Evolutionary conservation across 1,140 invertebrate genomes (phyloP), one percentile per base, ranked within the genome.

Genomic region (Colletes latitarsis): DNA sequence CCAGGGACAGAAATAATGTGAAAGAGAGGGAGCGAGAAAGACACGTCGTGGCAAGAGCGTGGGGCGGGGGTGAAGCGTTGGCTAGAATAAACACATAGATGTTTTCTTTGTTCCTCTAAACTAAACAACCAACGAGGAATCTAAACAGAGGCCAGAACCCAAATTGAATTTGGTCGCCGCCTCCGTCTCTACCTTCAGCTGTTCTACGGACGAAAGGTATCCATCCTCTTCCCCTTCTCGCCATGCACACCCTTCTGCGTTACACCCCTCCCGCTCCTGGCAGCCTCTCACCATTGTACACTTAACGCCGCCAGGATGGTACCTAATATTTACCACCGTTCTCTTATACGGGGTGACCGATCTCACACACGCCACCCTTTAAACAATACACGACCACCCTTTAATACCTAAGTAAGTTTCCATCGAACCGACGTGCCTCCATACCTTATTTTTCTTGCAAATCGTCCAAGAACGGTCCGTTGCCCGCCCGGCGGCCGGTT

Each of bases 91-190:
- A 94, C 94, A 94, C 94, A 93, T 93, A 92, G 93, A 93, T 94
- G 94, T 94, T 94, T 94, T 94, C 94, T 94, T 94, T 94, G 94
- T 94, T 94, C 93, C 92, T 94, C 94, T 94, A 94, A 94, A 94
- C 94, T 94, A 94, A 94, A 94, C 94, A 94, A 93, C 93, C 93
- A 92, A 91, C 93, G 93, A 94, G 92, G 93, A 94, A 94, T 94
- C 94, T 94, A 94, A 94, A 94, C 94, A 94, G 91, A 91, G 91
- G 92, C 92, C 91, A 92, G 93, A 93, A 92, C 92, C 93, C 91
- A 94, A 94, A 94, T 94, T 94, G 92, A 94, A 94, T 94, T 94
- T 94, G 92, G 92, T 92, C 92, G 90, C 89, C 84, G 86, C 89
- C 92, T 91, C 88, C 90, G 71, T 91, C 88, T 89, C 89, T 92